Percentiles rank a stretch among this genome's conserved stretches.
Evolutionary conservation across 2,888 invertebrate species (phyloP).

Genomic region (Drosophila nr. fundita): DNA sequence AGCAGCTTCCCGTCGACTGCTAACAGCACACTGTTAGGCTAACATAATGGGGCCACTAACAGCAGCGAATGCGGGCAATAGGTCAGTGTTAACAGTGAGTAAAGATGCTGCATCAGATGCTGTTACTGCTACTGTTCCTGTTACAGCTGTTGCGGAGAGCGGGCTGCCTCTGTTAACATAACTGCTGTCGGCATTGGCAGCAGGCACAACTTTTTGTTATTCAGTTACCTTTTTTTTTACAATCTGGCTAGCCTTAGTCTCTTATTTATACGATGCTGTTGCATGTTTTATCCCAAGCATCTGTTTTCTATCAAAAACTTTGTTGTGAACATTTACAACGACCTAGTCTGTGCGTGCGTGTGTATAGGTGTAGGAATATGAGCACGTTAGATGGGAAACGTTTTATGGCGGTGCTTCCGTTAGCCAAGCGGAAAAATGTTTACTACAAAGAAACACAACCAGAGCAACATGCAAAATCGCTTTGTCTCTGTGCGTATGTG

Average conservation of each 20-base stretch:
- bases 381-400: conserved; percentile 51
- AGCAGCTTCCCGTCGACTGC: conserved; percentile 11
- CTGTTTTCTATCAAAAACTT: conserved; percentile 74
- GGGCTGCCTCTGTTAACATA: conserved; percentile 3
- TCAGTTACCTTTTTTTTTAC: conserved; percentile 36
- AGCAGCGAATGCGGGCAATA: conserved; percentile 49
- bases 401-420: conserved; percentile 72
- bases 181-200: conserved; percentile 17
- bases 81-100: conserved; percentile 67
- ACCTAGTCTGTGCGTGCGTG: conserved; percentile 25
- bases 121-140: conserved; percentile 5
- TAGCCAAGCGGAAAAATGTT: conserved; percentile 74
- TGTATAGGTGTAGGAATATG: conserved; percentile 29
- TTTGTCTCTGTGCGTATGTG: conserved; percentile 14
- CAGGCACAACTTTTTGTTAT: conserved; percentile 18
- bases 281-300: conserved; percentile 70
- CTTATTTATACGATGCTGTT: conserved; percentile 73
- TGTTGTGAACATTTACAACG: conserved; percentile 56
- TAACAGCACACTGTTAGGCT: conserved; percentile 41
- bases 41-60: conserved; percentile 37
- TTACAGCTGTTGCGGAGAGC: background rate
- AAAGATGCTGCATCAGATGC: conserved; percentile 26
- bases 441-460: conserved; percentile 48
- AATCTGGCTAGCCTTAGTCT: conserved; percentile 74
- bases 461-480: conserved; percentile 59